phyloP scores from a whole-genome alignment of 2,888 invertebrate genomes.

The Hermodice carunculata region DNA sequence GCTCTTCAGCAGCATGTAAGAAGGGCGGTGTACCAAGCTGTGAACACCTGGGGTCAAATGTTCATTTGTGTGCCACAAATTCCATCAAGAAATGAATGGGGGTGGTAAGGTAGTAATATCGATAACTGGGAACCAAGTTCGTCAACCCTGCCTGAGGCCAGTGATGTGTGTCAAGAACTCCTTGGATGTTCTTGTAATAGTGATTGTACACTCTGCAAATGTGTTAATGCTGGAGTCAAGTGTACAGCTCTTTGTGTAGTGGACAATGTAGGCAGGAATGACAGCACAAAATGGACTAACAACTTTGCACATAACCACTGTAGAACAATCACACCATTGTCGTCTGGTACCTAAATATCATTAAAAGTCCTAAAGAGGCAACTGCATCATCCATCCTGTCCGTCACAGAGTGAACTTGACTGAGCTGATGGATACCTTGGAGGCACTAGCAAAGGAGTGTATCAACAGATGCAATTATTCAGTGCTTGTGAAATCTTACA shows the following conservation, averaged over 20 bases:
- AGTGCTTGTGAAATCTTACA: too few relatives aligned
- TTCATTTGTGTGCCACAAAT: slow-evolving; percentile 2
- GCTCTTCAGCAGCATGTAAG: slow-evolving; percentile 13
- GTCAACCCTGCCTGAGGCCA: slow-evolving; percentile 29
- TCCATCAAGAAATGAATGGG: slow-evolving; percentile 23
- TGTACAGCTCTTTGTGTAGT: slow-evolving; percentile 23
- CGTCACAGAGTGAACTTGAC: too few relatives aligned
- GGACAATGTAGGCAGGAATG: too few relatives aligned
- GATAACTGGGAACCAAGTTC: slow-evolving; percentile 16
- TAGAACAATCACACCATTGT: too few relatives aligned
- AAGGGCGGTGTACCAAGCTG: slow-evolving; percentile 25
- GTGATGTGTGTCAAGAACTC: slow-evolving; percentile 26
- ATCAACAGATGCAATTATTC: too few relatives aligned
- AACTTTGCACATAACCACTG: too few relatives aligned
- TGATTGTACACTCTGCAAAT: slow-evolving; percentile 24
- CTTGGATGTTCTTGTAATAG: slow-evolving; percentile 27
- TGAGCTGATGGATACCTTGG: too few relatives aligned
- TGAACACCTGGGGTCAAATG: slow-evolving; percentile 17
- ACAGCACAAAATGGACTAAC: too few relatives aligned
- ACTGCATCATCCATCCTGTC: too few relatives aligned
- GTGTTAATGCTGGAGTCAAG: slow-evolving; percentile 20
- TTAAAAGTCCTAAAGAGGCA: too few relatives aligned
- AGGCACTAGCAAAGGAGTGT: too few relatives aligned
- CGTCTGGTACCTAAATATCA: too few relatives aligned
- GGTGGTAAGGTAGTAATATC: slow-evolving; percentile 12